Evolutionary conservation across 2,113 vertebrate genomes (phyloP).

Genomic region (Elaphurus davidianus): DNA sequence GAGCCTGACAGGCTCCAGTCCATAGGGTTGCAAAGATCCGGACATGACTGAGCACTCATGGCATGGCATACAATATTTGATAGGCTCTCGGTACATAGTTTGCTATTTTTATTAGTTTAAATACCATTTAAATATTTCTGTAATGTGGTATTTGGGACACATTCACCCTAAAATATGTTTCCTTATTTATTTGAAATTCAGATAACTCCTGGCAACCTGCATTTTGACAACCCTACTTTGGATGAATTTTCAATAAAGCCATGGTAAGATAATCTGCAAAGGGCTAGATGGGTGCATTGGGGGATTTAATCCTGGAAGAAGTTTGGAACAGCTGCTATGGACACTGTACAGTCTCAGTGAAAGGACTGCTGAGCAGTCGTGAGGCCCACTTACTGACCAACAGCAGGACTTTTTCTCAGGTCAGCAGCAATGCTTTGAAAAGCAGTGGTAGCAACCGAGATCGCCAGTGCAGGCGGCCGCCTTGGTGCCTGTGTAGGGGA

Average conservation of each 20-base stretch:
- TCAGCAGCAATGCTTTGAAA: neutral
- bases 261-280: conserved; percentile 13
- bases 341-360: neutral
- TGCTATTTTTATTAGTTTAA: conserved; percentile 31
- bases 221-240: conserved; percentile 11
- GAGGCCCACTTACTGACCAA: neutral
- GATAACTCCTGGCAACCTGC: neutral
- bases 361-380: neutral
- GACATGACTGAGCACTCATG: neutral
- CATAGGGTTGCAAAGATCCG: neutral
- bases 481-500: neutral
- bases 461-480: neutral
- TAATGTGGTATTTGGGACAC: neutral
- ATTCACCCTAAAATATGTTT: conserved; percentile 6
- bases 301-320: neutral
- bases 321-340: neutral
- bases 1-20: neutral
- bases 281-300: neutral
- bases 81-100: neutral
- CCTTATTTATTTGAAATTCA: conserved; percentile 34
- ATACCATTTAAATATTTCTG: conserved; percentile 15
- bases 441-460: neutral
- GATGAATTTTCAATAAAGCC: conserved; percentile 46
- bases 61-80: neutral
- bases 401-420: neutral